Conservation (phyloP, 1,140 invertebrate genomes). For the Ostrea denselamellosa region DNA sequence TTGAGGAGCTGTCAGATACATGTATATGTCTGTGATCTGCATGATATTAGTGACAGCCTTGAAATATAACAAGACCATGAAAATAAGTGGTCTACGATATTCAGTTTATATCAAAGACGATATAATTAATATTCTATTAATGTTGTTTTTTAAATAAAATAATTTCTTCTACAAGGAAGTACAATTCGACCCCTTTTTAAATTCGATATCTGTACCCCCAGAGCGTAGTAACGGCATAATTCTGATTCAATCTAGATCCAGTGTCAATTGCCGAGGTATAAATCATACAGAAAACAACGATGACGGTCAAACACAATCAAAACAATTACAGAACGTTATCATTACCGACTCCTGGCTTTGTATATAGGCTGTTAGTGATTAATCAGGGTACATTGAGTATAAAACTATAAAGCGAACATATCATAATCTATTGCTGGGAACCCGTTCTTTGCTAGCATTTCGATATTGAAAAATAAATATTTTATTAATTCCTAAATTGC, state of each 20-base stretch:
- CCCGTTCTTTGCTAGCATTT: background rate
- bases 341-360: background rate
- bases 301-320: background rate
- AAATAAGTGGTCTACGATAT: too few species aligned
- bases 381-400: background rate
- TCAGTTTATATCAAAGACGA: too few species aligned
- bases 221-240: too few species aligned
- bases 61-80: too few species aligned
- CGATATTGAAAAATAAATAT: background rate
- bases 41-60: too few species aligned
- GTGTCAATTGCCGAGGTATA: background rate
- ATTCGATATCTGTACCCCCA: too few species aligned
- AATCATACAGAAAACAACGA: background rate
- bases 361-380: background rate
- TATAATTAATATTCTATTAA: too few species aligned
- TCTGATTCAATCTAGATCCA: background rate
- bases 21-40: too few species aligned
- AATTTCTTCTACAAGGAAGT: too few species aligned
- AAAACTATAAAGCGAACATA: background rate
- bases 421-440: slow-evolving; percentile 14
- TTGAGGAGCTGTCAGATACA: too few species aligned
- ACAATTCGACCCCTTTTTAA: too few species aligned
- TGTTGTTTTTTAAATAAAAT: too few species aligned
- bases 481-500: background rate
- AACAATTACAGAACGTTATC: background rate